Evolutionary conservation across 2,113 vertebrate species (phyloP).

Genomic region (Spea bombifrons): DNA sequence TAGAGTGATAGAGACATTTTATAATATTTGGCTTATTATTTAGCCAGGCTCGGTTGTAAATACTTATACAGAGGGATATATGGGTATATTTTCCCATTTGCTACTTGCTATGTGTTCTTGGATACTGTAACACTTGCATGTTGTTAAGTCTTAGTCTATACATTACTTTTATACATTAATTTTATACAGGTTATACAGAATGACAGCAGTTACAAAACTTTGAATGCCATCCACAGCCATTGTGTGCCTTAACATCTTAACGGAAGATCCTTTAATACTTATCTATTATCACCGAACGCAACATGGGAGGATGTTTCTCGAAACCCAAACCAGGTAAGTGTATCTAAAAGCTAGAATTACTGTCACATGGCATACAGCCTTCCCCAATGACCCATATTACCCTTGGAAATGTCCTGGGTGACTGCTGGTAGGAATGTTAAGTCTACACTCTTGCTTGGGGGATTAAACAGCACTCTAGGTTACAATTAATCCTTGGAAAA

Average conservation of each 20-base stretch:
- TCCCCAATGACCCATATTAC: conserved; percentile 57
- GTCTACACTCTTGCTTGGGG: conserved; percentile 60
- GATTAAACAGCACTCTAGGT: conserved; percentile 59
- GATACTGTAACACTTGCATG: too few species aligned
- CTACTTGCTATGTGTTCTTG: too few species aligned
- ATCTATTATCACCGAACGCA: conserved; percentile 54
- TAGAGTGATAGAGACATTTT: too few species aligned
- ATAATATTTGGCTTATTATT: too few species aligned
- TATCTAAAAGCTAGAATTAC: conserved; percentile 44
- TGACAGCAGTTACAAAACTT: neutral
- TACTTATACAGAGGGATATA: too few species aligned
- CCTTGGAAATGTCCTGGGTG: neutral
- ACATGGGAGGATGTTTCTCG: conserved; percentile 98
- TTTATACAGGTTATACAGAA: neutral
- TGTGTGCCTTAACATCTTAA: neutral
- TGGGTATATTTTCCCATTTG: too few species aligned
- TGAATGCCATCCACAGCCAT: neutral
- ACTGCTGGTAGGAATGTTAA: conserved; percentile 66
- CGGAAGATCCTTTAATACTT: neutral
- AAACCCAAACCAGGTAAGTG: conserved; percentile 93
- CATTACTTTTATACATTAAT: too few species aligned
- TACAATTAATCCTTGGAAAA: conserved; percentile 44
- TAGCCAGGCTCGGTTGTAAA: too few species aligned
- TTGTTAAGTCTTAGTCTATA: too few species aligned
- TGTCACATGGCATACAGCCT: conserved; percentile 39